These are phyloP conservation scores for Nomada fabriciana DNA, from an alignment of 2,888 invertebrate genomes.

Conservation along the genomic window DNA sequence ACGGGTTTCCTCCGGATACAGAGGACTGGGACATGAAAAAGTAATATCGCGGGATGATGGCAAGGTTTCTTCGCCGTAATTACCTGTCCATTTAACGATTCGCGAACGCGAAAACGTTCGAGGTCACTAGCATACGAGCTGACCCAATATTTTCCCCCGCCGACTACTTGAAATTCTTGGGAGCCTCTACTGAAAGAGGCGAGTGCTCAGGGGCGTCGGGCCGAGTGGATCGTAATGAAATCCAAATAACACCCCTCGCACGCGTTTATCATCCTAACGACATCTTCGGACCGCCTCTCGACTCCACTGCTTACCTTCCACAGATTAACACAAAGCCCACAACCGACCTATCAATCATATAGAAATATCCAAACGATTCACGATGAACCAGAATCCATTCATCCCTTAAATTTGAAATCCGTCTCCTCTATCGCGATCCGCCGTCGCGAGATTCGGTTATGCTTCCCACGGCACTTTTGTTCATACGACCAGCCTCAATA, in stretches of 20 bases:
- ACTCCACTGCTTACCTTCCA: slow-evolving; percentile 58
- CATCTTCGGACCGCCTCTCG: slow-evolving; percentile 59
- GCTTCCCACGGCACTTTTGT: not conserved
- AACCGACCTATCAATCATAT: no score
- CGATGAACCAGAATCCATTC: no score
- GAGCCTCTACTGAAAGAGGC: slow-evolving; percentile 28
- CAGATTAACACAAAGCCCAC: slow-evolving; percentile 70
- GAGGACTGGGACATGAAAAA: not conserved
- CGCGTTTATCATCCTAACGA: slow-evolving; percentile 74
- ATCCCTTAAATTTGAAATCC: not conserved
- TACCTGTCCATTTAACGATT: slow-evolving; percentile 19
- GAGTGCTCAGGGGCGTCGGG: slow-evolving; percentile 26
- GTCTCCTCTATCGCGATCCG: not conserved
- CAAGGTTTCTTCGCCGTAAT: not conserved
- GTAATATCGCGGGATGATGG: not conserved
- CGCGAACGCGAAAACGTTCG: slow-evolving; percentile 10
- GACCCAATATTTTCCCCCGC: slow-evolving; percentile 22
- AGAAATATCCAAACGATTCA: no score
- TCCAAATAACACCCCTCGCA: slow-evolving; percentile 74
- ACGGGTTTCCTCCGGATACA: no score
- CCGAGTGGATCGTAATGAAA: slow-evolving; percentile 70
- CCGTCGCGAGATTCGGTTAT: not conserved
- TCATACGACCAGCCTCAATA: not conserved
- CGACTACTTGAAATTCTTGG: slow-evolving; percentile 35
- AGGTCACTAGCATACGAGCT: not conserved